Base-by-base conservation (phyloP, 2,888 invertebrate species). In the Drosophila gaucha region DNA sequence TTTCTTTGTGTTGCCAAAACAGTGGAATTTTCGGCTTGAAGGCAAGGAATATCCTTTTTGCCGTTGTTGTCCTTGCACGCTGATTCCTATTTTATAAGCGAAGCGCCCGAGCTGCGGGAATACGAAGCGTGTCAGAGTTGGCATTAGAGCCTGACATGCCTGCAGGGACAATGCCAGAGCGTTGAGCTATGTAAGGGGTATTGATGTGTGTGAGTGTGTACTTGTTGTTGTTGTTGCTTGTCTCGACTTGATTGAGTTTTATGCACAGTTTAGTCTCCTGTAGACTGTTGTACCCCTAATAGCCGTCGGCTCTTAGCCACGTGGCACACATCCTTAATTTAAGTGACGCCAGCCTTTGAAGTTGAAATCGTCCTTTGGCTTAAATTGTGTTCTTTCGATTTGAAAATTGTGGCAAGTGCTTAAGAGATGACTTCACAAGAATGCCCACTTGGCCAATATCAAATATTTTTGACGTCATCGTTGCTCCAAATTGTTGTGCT, bases 141-240 rank as follows among this genome's bases (percentile, higher is more conserved):
- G 85, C 80, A 86, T 89, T 87, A 86, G 83, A 82, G 85, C 79
- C 80, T 88, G 88, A 89, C 86, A 89, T 86, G 82, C 83, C 90
- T 88, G 77, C 58, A 77, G 86, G 89, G 86, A 84, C 74, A 84
- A 69, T 67, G 68, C 30, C 56, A 55, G 31, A 67, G 64, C 83
- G 71, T 68, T 58, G 67, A 69, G 80, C 65, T 83, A 68, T 77
- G 79, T 79, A 79, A 74, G 74, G 74, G 67, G 62, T 72, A 84
- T 72, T 78, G 85, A 78, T 78, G 79, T 69, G 82, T 50, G 28
- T 52, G 22, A 14, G 24, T 26, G 24, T 57, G 33, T 44, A 44
- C n/a, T 43, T 65, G 54, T 47, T 50, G 31, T 60, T 70, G 31
- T 63, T 80, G 56, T 46, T 57, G 26, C 70, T 57, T 86, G 71